Percentiles rank a stretch among this genome's conserved stretches.
Conservation (phyloP, 1,140 invertebrate genomes). For the Drosophila insularis region DNA sequence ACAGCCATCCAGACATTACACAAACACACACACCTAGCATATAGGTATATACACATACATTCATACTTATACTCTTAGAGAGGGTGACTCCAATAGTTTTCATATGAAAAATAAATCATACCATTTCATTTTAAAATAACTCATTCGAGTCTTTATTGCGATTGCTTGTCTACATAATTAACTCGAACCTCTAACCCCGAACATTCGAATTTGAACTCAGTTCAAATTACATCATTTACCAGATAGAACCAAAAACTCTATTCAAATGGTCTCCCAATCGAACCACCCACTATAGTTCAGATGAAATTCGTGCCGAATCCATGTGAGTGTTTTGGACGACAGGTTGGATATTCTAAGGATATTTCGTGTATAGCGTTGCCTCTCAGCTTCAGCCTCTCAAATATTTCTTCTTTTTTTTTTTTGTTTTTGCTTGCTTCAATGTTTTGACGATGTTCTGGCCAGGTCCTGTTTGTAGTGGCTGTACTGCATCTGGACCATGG, state of each 20-base stretch:
- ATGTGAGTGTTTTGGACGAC: constrained; percentile 41
- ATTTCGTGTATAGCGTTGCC: constrained; percentile 19
- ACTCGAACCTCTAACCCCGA: too few relatives aligned
- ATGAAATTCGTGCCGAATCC: not conserved
- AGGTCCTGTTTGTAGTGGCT: not conserved
- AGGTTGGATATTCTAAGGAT: constrained; percentile 58
- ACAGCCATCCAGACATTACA: constrained; percentile 44
- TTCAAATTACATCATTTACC: too few relatives aligned
- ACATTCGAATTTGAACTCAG: too few relatives aligned
- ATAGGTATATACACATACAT: not conserved
- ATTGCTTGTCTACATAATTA: too few relatives aligned
- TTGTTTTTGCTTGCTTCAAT: not conserved
- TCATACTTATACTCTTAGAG: not conserved
- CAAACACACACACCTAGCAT: not conserved
- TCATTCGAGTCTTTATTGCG: too few relatives aligned
- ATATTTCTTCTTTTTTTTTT: not conserved
- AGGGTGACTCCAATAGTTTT: not conserved
- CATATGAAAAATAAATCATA: not conserved
- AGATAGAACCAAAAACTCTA: too few relatives aligned
- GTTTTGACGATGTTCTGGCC: not conserved
- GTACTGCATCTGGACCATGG: constrained; percentile 46
- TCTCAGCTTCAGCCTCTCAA: constrained; percentile 11
- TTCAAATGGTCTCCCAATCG: too few relatives aligned
- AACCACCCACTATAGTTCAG: too few relatives aligned
- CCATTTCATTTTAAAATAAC: too few relatives aligned